Evolutionary conservation across 2,888 invertebrate species (phyloP), one percentile per base, ranked within the genome.

Genomic region (Dicyrtoma fusca): DNA sequence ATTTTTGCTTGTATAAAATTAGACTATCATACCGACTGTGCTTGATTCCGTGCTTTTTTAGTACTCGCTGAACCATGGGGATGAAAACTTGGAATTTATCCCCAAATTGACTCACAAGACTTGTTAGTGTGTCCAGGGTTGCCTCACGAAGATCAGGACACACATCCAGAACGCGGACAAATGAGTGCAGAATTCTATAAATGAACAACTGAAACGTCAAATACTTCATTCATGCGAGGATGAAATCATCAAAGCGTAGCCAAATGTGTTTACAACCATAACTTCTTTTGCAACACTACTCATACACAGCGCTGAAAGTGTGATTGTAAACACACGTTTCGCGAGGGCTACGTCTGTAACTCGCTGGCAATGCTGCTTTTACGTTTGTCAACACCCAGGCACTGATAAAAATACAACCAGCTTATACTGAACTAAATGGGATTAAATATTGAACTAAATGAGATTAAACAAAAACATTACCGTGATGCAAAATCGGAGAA

Each of bases 61-160:
- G 86, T 0, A 94, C 90, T 83, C 91, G 92, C 81, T 93, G 92
- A 2, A 97, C 94, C 81, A 97, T 87, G 0, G 95, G 94, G 78
- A 95, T 91, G 82, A 97, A 99, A 69, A 97, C 93, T 72, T 90
- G 88, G 84, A 92, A 98, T 82, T 95, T 95, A 74, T 91, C 89
- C 0, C 95, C 95, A 75, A 97, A 87, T 83, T 97, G 96, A 64
- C 91, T 87, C 13, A 95, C 90, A 70, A 97, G 84, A 0, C 95
- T 91, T 81, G 94, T 92, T 19, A 97, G 84, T 0, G 96, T 94
- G 76, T 95, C 94, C 93, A 97, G 94, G 0, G 94, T 95, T 1
- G 90, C 89, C 2, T 86, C 85, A 1, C 94, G 87, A 51, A 96
- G 83, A 25, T 93, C 90, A 0, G 92, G 89, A 26, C 75, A 75